These are phyloP conservation scores for Harmothoe impar DNA, from an alignment of 2,888 invertebrate species.

Conservation along the genomic window DNA sequence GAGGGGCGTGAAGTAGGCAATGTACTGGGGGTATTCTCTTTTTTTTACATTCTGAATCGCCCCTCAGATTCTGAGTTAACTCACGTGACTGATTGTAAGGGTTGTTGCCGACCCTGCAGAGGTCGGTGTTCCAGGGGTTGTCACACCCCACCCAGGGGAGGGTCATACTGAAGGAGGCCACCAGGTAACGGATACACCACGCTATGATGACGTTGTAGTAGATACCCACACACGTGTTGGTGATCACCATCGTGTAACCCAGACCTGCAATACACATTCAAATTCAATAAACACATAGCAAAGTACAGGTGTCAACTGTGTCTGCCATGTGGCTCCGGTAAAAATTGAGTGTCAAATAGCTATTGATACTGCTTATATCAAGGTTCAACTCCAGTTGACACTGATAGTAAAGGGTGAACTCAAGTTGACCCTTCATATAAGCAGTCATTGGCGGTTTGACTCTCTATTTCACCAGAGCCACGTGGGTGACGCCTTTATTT, in stretches of 20 bases:
- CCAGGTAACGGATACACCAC: conserved; percentile 57
- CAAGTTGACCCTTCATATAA: too few species aligned
- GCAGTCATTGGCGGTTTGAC: too few species aligned
- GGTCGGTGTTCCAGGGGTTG: conserved; percentile 48
- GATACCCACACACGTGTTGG: conserved; percentile 78
- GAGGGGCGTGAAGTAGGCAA: too few species aligned
- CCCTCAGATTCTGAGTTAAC: not conserved
- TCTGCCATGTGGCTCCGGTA: too few species aligned
- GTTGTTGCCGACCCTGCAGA: conserved; percentile 10
- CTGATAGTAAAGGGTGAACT: not conserved
- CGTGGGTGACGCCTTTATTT: not conserved
- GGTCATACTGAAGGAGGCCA: conserved; percentile 44
- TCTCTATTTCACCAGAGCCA: too few species aligned
- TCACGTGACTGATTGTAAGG: not conserved
- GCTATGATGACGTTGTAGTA: conserved; percentile 62
- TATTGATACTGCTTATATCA: not conserved
- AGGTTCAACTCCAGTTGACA: not conserved
- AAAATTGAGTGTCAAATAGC: too few species aligned
- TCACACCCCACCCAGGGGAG: conserved; percentile 57
- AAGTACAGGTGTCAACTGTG: too few species aligned
- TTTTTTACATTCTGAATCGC: too few species aligned
- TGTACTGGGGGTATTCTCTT: too few species aligned
- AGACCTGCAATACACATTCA: conserved; percentile 73
- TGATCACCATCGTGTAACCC: conserved; percentile 82
- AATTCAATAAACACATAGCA: not conserved